Evolutionary conservation across 1,140 invertebrate species (phyloP).

Genomic region (Brachionus rubens): DNA sequence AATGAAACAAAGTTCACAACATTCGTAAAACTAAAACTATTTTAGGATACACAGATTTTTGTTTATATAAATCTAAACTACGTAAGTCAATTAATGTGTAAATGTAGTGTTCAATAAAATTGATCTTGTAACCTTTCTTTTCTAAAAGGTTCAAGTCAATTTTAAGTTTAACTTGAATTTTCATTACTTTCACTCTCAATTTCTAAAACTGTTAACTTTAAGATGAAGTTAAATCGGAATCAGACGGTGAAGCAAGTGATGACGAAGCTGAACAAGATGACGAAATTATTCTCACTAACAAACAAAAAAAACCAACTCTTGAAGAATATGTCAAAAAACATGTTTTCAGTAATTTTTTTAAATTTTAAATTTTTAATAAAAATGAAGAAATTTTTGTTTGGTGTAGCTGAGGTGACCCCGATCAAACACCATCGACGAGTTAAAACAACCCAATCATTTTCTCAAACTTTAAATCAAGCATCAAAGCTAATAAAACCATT

Average conservation of each 20-base stretch:
- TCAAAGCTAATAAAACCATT: background rate
- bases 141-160: too few species aligned
- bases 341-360: background rate
- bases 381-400: background rate
- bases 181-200: too few species aligned
- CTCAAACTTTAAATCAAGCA: too few species aligned
- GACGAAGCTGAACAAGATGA: conserved; percentile 15
- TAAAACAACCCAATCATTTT: background rate
- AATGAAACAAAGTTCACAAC: too few species aligned
- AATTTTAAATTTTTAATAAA: background rate
- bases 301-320: background rate
- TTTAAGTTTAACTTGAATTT: too few species aligned
- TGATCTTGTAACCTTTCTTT: too few species aligned
- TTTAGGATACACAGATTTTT: too few species aligned
- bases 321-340: conserved; percentile 18
- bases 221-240: conserved; percentile 8
- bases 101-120: too few species aligned
- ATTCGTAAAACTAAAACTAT: too few species aligned
- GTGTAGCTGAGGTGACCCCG: conserved; percentile 8
- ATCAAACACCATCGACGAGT: background rate
- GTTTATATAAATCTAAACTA: too few species aligned
- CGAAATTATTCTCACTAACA: background rate
- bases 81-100: too few species aligned
- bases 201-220: background rate
- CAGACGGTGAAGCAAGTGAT: conserved; percentile 28